Evolutionary conservation across 2,888 invertebrate genomes (phyloP).

Genomic region (Sphaeridia pumilis): DNA sequence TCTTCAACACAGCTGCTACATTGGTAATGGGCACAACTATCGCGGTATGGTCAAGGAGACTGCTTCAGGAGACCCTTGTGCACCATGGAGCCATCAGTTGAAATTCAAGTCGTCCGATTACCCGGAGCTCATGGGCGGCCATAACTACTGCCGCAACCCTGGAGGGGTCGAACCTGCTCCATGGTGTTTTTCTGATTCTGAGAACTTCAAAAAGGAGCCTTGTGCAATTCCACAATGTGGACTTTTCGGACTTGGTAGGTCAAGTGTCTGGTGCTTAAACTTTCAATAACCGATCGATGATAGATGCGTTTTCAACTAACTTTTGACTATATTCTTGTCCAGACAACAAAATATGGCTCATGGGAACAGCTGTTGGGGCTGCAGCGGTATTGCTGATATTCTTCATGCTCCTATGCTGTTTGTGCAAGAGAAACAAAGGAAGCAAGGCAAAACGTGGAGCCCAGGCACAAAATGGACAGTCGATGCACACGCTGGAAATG

Average conservation of each 20-base stretch:
- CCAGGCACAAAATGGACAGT: constrained; percentile 24
- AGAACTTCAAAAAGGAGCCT: constrained; percentile 60
- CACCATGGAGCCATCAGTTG: constrained; percentile 75
- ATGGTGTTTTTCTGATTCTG: constrained; percentile 60
- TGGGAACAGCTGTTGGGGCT: constrained; percentile 39
- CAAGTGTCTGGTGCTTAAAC: no score
- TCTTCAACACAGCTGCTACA: constrained; percentile 67
- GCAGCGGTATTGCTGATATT: constrained; percentile 47
- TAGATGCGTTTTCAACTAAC: no score
- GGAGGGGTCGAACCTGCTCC: constrained; percentile 67
- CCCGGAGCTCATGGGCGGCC: constrained; percentile 72
- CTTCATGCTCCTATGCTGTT: constrained; percentile 49
- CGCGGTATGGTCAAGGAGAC: constrained; percentile 67
- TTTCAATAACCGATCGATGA: no score
- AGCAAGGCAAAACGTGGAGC: constrained; percentile 19
- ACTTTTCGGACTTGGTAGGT: constrained; percentile 33
- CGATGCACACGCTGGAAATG: constrained; percentile 57
- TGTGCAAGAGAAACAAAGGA: constrained; percentile 50
- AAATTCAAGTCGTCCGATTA: constrained; percentile 61
- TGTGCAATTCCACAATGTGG: constrained; percentile 82
- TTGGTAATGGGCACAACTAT: constrained; percentile 59
- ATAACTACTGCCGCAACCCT: constrained; percentile 85
- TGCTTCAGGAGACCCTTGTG: constrained; percentile 55
- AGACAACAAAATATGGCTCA: constrained; percentile 67
- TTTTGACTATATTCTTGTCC: constrained; percentile 26